A percentile compares a stretch with the other conserved stretches of the same genome.
These are phyloP conservation scores for Itoplectis maculator DNA, from an alignment of 2,888 invertebrate species.

Conservation along the genomic window DNA sequence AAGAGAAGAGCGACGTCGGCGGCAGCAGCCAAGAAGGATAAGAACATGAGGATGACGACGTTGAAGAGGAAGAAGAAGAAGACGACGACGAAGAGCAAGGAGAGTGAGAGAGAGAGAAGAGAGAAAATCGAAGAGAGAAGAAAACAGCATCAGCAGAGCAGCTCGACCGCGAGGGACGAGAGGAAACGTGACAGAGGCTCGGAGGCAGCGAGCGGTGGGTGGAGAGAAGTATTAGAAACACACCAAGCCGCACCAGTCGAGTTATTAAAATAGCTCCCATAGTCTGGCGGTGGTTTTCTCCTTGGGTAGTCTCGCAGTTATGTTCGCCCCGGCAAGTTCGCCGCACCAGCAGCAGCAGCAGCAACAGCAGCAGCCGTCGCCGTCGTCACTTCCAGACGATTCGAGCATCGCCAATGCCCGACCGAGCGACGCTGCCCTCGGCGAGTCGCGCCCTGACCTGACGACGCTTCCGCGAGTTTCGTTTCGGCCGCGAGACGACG, in stretches of 20 bases:
- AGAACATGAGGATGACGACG: slow-evolving; percentile 73
- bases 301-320: slow-evolving; percentile 65
- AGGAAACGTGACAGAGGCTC: slow-evolving; percentile 38
- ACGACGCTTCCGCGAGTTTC: slow-evolving; percentile 46
- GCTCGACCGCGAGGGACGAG: slow-evolving; percentile 6
- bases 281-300: slow-evolving; percentile 68
- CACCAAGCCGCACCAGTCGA: slow-evolving; percentile 52
- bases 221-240: slow-evolving; percentile 58
- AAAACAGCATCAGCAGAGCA: neutral
- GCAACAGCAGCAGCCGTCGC: too few species aligned
- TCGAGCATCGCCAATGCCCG: slow-evolving; percentile 49
- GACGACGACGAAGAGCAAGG: slow-evolving; percentile 16
- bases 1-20: slow-evolving; percentile 45
- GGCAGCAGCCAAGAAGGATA: slow-evolving; percentile 6
- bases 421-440: slow-evolving; percentile 18
- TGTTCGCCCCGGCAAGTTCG: slow-evolving; percentile 66
- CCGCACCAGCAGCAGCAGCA: neutral
- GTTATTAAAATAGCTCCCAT: slow-evolving; percentile 75
- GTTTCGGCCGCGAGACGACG: neutral
- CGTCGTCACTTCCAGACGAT: slow-evolving; percentile 55
- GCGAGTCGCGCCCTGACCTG: slow-evolving; percentile 17
- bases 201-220: slow-evolving; percentile 31
- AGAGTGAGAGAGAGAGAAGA: slow-evolving; percentile 25
- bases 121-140: neutral
- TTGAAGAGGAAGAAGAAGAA: slow-evolving; percentile 75